Evolutionary conservation across 2,888 invertebrate species (phyloP), one percentile per base, ranked within the genome.

Genomic region (Euclidia mi): DNA sequence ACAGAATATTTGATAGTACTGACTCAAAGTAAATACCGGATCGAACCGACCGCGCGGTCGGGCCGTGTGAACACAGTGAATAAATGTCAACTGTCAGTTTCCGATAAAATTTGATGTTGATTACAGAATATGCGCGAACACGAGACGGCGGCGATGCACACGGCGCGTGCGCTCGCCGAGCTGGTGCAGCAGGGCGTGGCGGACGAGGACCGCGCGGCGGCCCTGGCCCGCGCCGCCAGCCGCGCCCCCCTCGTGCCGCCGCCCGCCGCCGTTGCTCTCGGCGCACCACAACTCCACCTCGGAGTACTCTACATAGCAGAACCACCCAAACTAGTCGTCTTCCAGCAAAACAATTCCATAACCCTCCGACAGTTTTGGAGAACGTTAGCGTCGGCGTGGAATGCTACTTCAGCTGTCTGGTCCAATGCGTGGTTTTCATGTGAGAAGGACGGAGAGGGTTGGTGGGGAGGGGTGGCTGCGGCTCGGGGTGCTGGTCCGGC

Each of bases 331-430:
- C 90, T 92, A 45, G 84, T 92, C 59, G 84, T 94, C 68, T 94
- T 93, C 71, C 94, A 95, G 71, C 92, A 92, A 61, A 95, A 95
- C 76, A 94, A 94, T 65, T 92, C 95, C 1, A 83, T 84, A 4
- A 89, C 92, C 3, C 88, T 95, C 14, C 94, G 95, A 44, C 92
- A 91, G 71, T 95, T 95, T 75, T 95, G 95, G 95, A 88, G 91
- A 34, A 92, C 95, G 0, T 83, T 95, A 48, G 94, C 95, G 12
- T 89, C 89, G 9, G 92, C 94, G 0, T 95, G 94, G 94, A 95
- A 95, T 72, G 89, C 91, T 3, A 91, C 89, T 14, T 65, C 87
- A 7, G 92, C 91, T 12, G 86, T 94, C 51, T 94, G 94, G 94
- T 88, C 94, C 4, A 89, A 89, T 74, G 90, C 91, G 17, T 92